Base-by-base conservation (phyloP, 1,140 invertebrate genomes). In the Bombus superbus region DNA sequence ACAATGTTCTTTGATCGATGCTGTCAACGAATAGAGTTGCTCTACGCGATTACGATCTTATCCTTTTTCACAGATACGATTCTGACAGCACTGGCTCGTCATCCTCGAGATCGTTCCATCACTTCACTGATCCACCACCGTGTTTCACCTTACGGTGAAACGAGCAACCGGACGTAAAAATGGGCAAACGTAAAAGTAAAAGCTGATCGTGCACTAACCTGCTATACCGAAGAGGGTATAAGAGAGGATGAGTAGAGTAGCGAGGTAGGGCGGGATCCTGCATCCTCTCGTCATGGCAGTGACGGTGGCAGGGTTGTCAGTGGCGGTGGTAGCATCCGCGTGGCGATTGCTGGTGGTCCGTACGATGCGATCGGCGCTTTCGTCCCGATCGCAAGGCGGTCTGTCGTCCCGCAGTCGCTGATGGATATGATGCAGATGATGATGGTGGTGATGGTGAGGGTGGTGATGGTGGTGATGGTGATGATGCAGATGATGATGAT, bases 181-280 rank as follows among this genome's bases (percentile, higher is more conserved):
- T 53, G 47, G 59, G 9, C 25, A 28, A 59, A 28, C 10, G 0
- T 62, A 25, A 59, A 5, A 59, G 9, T 32, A 32, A 64, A 35
- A 44, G 42, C 57, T 57, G 11, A 6, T 47, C 68, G 40, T 57
- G 11, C 32, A 94, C 93, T 86, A 82, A 95, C 94, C 94, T 94
- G 94, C 91, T 75, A 95, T 93, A 83, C 94, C 94, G 91, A 94
- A 91, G 59, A 94, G 89, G 35, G 94, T 93, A 87, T 94, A 95
- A 69, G 92, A 93, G 42, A 95, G 85, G 79, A 95, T 88, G 78
- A 95, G 91, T 80, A 95, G 76, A 38, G 94, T 95, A 64, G 94
- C 93, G 77, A 95, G 85, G 90, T 94, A 94, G 32, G 94, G 92
- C 68, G 94, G 93, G 87, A 94, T 92, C 86, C 91, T 92, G 86